A percentile compares a stretch with the other conserved stretches of the same genome.
phyloP scores from a whole-genome alignment of 1,140 invertebrate species.

The Oedothorax gibbosus region DNA sequence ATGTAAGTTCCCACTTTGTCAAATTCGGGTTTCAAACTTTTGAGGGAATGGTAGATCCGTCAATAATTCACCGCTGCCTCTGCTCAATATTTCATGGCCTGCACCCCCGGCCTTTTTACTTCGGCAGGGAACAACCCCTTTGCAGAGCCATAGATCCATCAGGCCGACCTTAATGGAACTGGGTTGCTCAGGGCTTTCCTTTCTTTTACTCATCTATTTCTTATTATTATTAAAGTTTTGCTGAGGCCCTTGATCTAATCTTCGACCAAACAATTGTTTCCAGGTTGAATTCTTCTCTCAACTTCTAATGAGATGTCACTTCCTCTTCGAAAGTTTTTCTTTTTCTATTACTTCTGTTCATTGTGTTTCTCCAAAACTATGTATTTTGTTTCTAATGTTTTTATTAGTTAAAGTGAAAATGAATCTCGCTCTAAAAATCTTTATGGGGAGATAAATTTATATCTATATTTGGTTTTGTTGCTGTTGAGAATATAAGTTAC shows the following conservation, averaged over 20 bases:
- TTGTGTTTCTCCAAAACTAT: too few species aligned
- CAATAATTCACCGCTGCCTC: slow-evolving; percentile 54
- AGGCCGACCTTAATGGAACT: slow-evolving; percentile 35
- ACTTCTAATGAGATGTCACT: slow-evolving; percentile 30
- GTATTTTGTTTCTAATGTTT: too few species aligned
- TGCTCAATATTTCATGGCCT: slow-evolving; percentile 53
- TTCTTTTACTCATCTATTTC: slow-evolving; percentile 14
- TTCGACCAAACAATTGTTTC: slow-evolving; percentile 44
- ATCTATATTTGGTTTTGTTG: too few species aligned
- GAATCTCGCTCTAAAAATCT: too few species aligned
- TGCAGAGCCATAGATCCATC: slow-evolving; percentile 11
- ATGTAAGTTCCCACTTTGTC: too few species aligned
- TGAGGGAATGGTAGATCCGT: slow-evolving; percentile 4
- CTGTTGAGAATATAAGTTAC: too few species aligned
- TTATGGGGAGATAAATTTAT: too few species aligned
- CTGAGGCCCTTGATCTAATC: slow-evolving; percentile 44
- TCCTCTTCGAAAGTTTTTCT: background rate
- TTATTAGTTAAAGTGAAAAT: too few species aligned
- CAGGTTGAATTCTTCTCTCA: slow-evolving; percentile 7
- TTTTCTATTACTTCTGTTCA: too few species aligned
- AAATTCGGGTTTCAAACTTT: background rate
- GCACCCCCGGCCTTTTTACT: slow-evolving; percentile 9
- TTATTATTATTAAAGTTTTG: slow-evolving; percentile 31
- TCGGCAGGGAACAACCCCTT: slow-evolving; percentile 24
- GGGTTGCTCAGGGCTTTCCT: background rate